These are phyloP conservation scores for Patella ulyssiponensis DNA, from an alignment of 2,888 invertebrate species.

Conservation along the genomic window DNA sequence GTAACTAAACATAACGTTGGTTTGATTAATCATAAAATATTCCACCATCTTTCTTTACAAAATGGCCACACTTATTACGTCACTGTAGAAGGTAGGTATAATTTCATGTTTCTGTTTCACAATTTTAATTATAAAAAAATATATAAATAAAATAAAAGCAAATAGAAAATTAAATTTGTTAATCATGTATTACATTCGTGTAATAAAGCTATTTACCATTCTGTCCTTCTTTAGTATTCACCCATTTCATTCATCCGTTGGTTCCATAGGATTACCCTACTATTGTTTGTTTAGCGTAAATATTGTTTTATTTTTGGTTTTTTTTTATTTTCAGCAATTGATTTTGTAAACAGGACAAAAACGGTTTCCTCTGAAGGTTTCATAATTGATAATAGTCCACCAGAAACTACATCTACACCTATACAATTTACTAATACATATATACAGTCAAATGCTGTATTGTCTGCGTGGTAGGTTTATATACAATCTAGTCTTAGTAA, in stretches of 20 bases:
- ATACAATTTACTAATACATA: conserved; percentile 16
- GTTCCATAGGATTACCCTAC: too few species aligned
- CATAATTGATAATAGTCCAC: conserved; percentile 24
- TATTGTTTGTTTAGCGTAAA: neutral
- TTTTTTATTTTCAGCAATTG: conserved; percentile 16
- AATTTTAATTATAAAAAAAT: too few species aligned
- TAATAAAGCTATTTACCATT: neutral
- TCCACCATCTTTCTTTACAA: conserved; percentile 44
- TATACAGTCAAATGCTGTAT: neutral
- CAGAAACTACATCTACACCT: conserved; percentile 6
- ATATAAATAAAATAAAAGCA: too few species aligned
- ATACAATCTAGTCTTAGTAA: too few species aligned
- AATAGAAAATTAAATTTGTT: too few species aligned
- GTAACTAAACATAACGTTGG: conserved; percentile 44
- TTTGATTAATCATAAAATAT: conserved; percentile 42
- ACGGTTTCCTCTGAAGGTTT: conserved; percentile 11
- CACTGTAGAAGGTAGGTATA: conserved; percentile 43
- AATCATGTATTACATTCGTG: neutral
- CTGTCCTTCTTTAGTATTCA: too few species aligned
- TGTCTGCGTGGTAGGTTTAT: neutral
- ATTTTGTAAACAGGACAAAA: conserved; percentile 18
- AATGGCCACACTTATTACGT: conserved; percentile 49
- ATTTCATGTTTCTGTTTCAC: too few species aligned
- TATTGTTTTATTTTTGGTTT: neutral
- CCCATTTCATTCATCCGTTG: too few species aligned